phyloP scores from a whole-genome alignment of 2,113 vertebrate genomes.

The Danionella cerebrum region DNA sequence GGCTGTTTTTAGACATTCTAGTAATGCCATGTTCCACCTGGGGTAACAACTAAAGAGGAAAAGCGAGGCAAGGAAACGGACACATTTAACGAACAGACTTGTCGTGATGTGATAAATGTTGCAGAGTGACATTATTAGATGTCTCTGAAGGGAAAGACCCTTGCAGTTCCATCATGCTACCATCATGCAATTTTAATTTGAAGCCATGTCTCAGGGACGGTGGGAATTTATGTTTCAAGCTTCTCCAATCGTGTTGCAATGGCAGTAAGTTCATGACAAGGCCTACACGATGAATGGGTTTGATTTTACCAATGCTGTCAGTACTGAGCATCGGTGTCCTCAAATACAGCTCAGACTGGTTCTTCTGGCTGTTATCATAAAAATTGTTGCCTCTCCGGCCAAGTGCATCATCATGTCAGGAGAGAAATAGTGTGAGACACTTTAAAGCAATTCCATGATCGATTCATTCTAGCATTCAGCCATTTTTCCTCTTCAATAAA shows the following conservation, averaged over 20 bases:
- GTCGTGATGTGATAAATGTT: constrained; percentile 36
- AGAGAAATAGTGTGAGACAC: not conserved
- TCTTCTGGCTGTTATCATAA: not conserved
- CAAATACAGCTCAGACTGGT: not conserved
- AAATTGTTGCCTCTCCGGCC: not conserved
- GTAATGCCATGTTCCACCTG: constrained; percentile 25
- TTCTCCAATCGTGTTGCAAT: not conserved
- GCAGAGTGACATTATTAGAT: constrained; percentile 33
- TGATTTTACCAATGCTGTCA: constrained; percentile 10
- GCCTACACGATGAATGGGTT: not conserved
- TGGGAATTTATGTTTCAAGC: not conserved
- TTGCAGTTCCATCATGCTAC: constrained; percentile 21
- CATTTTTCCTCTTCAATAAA: not conserved
- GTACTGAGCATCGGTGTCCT: not conserved
- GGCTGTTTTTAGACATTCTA: constrained; percentile 30
- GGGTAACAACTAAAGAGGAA: not conserved
- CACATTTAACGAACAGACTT: constrained; percentile 24
- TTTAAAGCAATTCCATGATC: constrained; percentile 3
- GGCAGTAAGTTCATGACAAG: no score
- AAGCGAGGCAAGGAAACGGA: not conserved
- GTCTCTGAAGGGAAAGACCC: constrained; percentile 25
- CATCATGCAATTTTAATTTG: constrained; percentile 26
- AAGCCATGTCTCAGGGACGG: not conserved
- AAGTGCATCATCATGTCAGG: constrained; percentile 2
- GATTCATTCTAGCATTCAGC: not conserved